Evolutionary conservation across 1,140 invertebrate genomes (phyloP).

Genomic region (Drosophila pallidifrons): DNA sequence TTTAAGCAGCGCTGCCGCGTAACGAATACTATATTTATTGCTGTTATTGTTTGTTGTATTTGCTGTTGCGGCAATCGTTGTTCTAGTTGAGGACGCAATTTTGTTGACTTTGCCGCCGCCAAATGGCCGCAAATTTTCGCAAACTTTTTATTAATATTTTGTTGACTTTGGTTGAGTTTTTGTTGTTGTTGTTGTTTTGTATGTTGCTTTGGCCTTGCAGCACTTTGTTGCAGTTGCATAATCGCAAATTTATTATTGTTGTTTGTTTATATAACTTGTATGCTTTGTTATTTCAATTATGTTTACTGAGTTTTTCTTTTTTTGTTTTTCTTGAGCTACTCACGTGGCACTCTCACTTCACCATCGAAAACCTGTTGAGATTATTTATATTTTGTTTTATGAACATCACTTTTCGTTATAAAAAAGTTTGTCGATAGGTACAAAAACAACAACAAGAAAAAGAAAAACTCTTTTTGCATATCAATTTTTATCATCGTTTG

Average conservation of each 20-base stretch:
- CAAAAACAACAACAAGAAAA: too few relatives aligned
- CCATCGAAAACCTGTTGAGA: conserved; percentile 48
- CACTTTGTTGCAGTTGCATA: conserved; percentile 74
- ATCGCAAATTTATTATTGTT: conserved; percentile 47
- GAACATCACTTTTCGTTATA: not conserved
- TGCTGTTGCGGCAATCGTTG: conserved; percentile 22
- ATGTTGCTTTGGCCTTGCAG: conserved; percentile 21
- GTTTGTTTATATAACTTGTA: conserved; percentile 10
- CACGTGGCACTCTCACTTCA: conserved; percentile 8
- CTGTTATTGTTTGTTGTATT: conserved; percentile 34
- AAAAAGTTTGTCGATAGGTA: not conserved
- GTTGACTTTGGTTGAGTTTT: conserved; percentile 57
- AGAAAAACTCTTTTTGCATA: not conserved
- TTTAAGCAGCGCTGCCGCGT: conserved; percentile 69
- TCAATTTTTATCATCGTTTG: conserved; percentile 4
- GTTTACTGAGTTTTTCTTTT: not conserved
- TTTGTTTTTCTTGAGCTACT: conserved; percentile 40
- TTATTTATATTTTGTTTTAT: not conserved
- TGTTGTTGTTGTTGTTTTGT: conserved; percentile 7
- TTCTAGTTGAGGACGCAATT: conserved; percentile 61
- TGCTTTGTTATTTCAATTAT: conserved; percentile 20
- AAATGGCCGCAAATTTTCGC: conserved; percentile 25
- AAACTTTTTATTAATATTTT: conserved; percentile 40
- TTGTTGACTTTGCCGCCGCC: conserved; percentile 65
- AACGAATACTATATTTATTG: conserved; percentile 69